Base-by-base conservation (phyloP, 1,140 invertebrate genomes). In the Sminthurides bifidus region DNA sequence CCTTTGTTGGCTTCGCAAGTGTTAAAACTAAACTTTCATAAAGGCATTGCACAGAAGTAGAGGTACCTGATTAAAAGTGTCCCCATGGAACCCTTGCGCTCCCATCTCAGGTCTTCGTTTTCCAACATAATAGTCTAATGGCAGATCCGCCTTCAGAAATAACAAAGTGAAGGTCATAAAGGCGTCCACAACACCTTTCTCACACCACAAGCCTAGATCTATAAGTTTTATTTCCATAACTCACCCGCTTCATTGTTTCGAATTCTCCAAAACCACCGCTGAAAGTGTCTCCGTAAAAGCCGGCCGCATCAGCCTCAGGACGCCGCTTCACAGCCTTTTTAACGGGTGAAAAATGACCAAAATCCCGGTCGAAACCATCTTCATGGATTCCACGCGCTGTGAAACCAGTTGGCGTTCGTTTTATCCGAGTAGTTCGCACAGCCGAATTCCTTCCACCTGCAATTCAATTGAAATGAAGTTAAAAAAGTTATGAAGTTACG, bases 341-440 rank as follows among this genome's bases (percentile, higher is more conserved):
- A n/a, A 61, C 61, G 35, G 61, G 64, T 27, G 61, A 63, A 44
- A 66, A 64, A 54, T 60, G 62, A 27, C 60, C 58, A 60, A 64
- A 66, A 48, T 62, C 61, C 48, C 61, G 45, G 46, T 74, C 73
- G 55, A 76, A 76, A 29, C 75, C 69, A 10, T 72, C 71, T 59
- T 73, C 73, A 48, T 75, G 72, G 56, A 75, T 75, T 10, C 74
- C 74, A 59, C 72, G 60, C 4, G 74, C 69, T 35, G 59, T 51
- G 38, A 65, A 65, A 31, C 63, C 63, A 19, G 59, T 62, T 31
- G 63, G 63, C 19, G 63, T 55, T 50, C 63, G 23, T 48, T 60
- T 61, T 15, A 59, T 55, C 26, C 63, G 45, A 45, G 54, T 57
- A 8, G 56, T 52, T 46, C 56, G 23, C 35, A 57, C 24, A 23